Base-by-base conservation (phyloP, 2,113 vertebrate species). In the Podarcis raffonei region DNA sequence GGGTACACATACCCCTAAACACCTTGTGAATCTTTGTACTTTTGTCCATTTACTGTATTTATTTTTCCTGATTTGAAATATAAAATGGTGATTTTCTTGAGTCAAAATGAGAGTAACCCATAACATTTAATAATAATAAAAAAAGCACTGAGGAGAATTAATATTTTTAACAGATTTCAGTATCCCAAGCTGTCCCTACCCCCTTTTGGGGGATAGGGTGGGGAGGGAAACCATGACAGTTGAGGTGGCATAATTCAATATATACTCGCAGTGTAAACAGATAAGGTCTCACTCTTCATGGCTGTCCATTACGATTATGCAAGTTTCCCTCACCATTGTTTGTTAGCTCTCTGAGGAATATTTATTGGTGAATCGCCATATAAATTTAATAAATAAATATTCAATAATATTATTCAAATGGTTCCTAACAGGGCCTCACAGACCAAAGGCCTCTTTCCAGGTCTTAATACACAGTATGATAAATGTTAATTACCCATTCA, bases 381-480 rank as follows among this genome's bases (percentile, higher is more conserved):
- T 69, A 69, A 23, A 69, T 27, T 20, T 74, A 74, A 74, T 74
- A 6, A 74, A 74, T 74, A 74, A 74, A 35, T 35, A 74, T 25
- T 35, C n/a, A 35, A 18, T 57, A 20, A 30, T 27, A 86, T 9
- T 84, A 35, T 57, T 59, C 30, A 32, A 27, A 92, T 84, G n/a
- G 62, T 4, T 79, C 4, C 23, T 20, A 0, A 0, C 0, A 12
- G 11, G 32, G 18, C 39, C 65, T 4, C 32, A 1, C 5, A 57
- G 1, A 59, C 12, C 35, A 30, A 0, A 68, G 15, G 1, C 20
- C 83, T 89, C 92, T 57, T 89, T 53, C 16, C 32, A 89, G 12
- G n/a, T 79, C 20, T 62, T 68, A 82, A 15, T 23, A 74, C 1
- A 5, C 48, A 25, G 62, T 88, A 2, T 16, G 65, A 68, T n/a